Evolutionary conservation across 2,888 invertebrate species (phyloP), one percentile per base, ranked within the genome.

Genomic region (Zele albiditarsus): DNA sequence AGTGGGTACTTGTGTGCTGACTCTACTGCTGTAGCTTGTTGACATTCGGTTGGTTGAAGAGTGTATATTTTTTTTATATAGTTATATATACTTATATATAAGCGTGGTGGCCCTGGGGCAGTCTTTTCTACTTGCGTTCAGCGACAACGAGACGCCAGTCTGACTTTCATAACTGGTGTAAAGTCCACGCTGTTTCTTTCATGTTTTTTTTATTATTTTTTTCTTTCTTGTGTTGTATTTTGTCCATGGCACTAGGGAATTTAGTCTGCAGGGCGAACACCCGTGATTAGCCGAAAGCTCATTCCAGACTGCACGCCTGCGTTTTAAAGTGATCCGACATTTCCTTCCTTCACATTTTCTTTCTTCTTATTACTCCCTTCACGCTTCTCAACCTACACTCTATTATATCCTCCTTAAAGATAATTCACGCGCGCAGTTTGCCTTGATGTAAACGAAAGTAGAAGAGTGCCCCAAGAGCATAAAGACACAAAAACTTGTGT

Each of bases 101-200:
- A 33, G 33, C 38, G 38, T n/a, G 8, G 33, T 31, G 63, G 38
- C 31, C 57, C 33, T 65, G 6, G 31, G 66, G 65, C 31, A 66
- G 31, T 25, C 27, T 14, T 33, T 53, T 42, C 28, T 42, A 46
- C 62, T 20, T 27, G 42, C 38, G 31, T 28, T 49, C 33, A 23
- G 66, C 53, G 66, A 57, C 53, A 57, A 23, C 53, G n/a, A 53
- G 53, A 33, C 57, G 58, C 14, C 58, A 33, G 57, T 67, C 28
- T 14, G 42, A 68, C 62, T 73, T 68, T 60, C 73, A 73, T 68
- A 68, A 68, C 73, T 46, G 60, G 68, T 69, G 68, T 62, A 74
- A 74, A 74, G 67, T 27, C 33, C 73, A 20, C 31, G 62, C 67
- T 58, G 31, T n/a, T 74, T 62, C 62, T 53, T 53, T 53, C 6